phyloP scores from a whole-genome alignment of 2,113 vertebrate genomes.

The Struthidea cinerea region DNA sequence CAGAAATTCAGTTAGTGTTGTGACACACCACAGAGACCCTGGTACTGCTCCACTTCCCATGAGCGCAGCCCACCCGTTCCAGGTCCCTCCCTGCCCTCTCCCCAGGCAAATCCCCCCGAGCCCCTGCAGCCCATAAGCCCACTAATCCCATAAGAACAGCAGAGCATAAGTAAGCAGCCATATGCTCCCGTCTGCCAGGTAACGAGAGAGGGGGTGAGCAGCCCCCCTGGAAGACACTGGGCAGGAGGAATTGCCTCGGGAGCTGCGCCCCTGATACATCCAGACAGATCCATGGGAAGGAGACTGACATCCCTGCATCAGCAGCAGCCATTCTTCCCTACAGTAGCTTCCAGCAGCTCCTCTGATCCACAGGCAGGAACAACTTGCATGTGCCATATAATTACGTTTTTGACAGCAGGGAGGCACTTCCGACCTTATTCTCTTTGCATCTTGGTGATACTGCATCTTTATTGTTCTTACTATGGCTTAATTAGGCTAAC shows the following conservation, averaged over 20 bases:
- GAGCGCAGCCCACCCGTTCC: not conserved
- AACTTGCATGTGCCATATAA: not conserved
- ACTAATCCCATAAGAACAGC: not conserved
- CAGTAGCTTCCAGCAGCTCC: not conserved
- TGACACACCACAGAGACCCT: not conserved
- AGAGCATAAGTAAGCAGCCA: slow-evolving; percentile 12
- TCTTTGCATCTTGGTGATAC: not conserved
- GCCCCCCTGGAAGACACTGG: not conserved
- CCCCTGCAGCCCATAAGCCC: rapidly evolving
- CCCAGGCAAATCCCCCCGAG: not conserved
- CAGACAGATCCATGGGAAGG: not conserved
- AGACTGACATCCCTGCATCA: not conserved
- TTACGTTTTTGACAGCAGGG: not conserved
- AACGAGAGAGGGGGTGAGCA: not conserved
- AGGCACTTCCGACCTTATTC: not conserved
- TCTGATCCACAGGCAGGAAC: not conserved
- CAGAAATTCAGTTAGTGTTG: not conserved
- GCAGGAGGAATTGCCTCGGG: not conserved
- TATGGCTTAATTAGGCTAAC: not conserved
- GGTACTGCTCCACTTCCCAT: rapidly evolving
- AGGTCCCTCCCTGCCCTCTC: not conserved
- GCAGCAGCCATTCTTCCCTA: not conserved
- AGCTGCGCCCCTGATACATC: rapidly evolving
- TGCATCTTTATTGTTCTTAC: not conserved
- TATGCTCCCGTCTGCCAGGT: not conserved